Conservation (phyloP, 2,113 vertebrate species). For the Sterna hirundo region DNA sequence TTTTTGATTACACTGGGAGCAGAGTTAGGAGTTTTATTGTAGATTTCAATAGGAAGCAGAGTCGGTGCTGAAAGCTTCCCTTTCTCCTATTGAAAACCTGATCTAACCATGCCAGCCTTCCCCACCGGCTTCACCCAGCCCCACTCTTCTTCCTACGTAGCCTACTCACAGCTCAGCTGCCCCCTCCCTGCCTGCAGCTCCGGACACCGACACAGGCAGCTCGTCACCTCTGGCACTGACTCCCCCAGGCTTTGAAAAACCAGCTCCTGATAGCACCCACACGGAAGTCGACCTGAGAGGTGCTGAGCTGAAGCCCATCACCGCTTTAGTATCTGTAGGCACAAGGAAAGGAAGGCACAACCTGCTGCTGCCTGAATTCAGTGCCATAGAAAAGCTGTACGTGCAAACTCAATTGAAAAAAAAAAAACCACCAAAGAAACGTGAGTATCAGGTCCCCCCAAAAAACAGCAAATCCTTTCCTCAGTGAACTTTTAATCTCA, state of each 20-base stretch:
- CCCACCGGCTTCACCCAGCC: background rate
- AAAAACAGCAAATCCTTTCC: background rate
- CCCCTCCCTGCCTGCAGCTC: fast-evolving
- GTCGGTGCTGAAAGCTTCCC: background rate
- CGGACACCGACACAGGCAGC: fast-evolving
- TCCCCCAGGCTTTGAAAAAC: background rate
- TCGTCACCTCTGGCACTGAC: background rate
- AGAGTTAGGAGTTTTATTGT: background rate
- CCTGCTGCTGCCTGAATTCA: background rate
- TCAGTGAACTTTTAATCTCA: slow-evolving; percentile 8
- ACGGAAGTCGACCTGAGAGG: too few relatives aligned
- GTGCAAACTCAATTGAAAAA: background rate
- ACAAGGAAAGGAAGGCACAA: background rate
- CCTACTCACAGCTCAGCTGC: background rate
- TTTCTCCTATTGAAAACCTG: background rate
- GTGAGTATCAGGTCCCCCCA: background rate
- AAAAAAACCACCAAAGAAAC: background rate
- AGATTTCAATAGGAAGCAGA: background rate
- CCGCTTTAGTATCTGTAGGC: background rate
- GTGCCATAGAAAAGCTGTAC: background rate
- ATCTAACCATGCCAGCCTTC: background rate
- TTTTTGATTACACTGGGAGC: background rate
- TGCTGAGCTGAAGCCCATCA: background rate
- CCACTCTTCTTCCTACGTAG: fast-evolving
- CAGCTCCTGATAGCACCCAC: background rate